These are phyloP conservation scores for Cylindroiulus punctatus DNA, from an alignment of 2,888 invertebrate species.

Conservation along the genomic window DNA sequence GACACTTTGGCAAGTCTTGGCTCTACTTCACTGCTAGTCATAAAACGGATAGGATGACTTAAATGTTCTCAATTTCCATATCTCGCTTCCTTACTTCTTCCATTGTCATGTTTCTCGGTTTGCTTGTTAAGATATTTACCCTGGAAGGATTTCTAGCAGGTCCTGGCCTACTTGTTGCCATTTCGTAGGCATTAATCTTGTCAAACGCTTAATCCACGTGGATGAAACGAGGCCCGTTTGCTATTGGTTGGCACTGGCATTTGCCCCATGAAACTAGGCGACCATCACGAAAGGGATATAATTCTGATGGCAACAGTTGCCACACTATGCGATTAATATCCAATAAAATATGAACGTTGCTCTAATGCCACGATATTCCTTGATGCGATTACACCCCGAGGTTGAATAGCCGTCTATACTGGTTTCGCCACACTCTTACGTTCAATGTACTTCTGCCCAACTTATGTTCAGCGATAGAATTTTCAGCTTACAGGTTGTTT, in stretches of 20 bases:
- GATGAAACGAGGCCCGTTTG: background rate
- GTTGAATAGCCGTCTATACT: background rate
- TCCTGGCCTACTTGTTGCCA: conserved; percentile 18
- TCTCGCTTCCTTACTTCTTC: background rate
- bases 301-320: conserved; percentile 44
- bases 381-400: conserved; percentile 33
- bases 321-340: conserved; percentile 16
- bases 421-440: background rate
- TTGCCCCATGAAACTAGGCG: conserved; percentile 13
- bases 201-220: conserved; percentile 41
- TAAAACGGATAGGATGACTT: background rate
- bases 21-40: background rate
- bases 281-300: conserved; percentile 17
- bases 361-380: conserved; percentile 10
- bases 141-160: background rate
- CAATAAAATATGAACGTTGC: conserved; percentile 23
- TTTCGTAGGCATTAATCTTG: conserved; percentile 39
- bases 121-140: conserved; percentile 32
- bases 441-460: background rate
- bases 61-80: background rate
- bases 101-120: background rate
- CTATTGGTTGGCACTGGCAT: background rate
- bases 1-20: background rate
- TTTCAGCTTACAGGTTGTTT: no score
- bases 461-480: no score